phyloP scores from a whole-genome alignment of 2,797 vertebrate species.

The Dromococcyx pavoninus region DNA sequence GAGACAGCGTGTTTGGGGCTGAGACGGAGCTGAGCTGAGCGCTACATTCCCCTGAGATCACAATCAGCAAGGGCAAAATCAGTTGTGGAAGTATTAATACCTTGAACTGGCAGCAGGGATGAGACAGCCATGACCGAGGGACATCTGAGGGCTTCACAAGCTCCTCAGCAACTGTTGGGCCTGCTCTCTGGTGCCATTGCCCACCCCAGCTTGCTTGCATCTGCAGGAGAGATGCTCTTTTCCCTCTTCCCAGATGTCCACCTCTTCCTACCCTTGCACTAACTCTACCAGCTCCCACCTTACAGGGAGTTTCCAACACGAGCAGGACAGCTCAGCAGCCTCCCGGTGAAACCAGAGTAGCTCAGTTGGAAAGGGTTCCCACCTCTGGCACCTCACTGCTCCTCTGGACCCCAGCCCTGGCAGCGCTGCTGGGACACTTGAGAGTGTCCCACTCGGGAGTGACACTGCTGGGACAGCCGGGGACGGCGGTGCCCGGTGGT shows the following conservation, averaged over 20 bases:
- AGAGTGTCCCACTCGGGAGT: no score
- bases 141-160: background rate
- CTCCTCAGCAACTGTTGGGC: background rate
- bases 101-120: fast-evolving
- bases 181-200: background rate
- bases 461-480: no score
- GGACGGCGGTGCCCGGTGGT: background rate
- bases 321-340: background rate
- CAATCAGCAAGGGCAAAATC: background rate
- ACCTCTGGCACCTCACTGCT: no score
- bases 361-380: background rate
- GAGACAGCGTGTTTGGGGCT: background rate
- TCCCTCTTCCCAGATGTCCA: background rate
- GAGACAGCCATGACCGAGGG: background rate
- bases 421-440: background rate
- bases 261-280: background rate
- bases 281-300: background rate
- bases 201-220: no score
- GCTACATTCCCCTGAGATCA: background rate
- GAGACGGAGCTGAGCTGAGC: background rate
- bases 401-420: background rate
- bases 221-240: background rate
- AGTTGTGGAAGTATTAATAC: background rate
- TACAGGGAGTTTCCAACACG: background rate
- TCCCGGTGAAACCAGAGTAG: background rate